Conservation (phyloP, 2,113 vertebrate genomes). For the Ahaetulla prasina region DNA sequence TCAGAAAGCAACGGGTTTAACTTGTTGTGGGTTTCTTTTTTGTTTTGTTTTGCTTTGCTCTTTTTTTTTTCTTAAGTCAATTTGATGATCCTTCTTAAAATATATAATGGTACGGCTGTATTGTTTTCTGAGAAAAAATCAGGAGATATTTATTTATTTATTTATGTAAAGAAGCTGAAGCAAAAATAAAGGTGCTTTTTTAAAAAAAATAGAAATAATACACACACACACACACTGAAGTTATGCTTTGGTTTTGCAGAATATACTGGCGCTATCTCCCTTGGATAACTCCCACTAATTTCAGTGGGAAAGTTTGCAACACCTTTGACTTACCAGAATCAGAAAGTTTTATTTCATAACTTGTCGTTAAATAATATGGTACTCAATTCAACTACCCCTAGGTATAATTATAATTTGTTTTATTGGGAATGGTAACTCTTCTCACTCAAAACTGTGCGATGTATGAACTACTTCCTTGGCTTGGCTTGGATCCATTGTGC, state of each 20-base stretch:
- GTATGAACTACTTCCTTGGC: neutral
- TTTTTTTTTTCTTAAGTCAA: too few relatives aligned
- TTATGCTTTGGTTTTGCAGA: neutral
- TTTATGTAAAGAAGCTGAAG: slow-evolving; percentile 81
- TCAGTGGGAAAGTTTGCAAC: neutral
- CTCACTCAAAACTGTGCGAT: neutral
- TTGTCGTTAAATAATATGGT: neutral
- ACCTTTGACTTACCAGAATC: neutral
- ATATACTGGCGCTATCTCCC: neutral
- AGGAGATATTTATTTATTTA: slow-evolving; percentile 99
- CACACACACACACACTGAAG: neutral
- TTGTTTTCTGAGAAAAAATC: slow-evolving; percentile 69
- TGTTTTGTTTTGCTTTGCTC: too few relatives aligned
- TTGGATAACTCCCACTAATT: neutral
- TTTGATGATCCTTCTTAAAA: neutral
- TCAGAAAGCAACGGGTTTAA: neutral
- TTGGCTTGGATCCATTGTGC: neutral
- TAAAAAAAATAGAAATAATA: neutral
- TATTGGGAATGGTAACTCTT: neutral
- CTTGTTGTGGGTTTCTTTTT: too few relatives aligned
- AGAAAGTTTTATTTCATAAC: neutral
- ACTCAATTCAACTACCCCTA: neutral
- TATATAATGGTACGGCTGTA: slow-evolving; percentile 64
- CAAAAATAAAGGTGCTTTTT: slow-evolving; percentile 62
- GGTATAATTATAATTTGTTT: neutral